Percentiles rank a stretch among this genome's conserved stretches.
Evolutionary conservation across 2,797 vertebrate genomes (phyloP).

Genomic region (Sebastes minor): DNA sequence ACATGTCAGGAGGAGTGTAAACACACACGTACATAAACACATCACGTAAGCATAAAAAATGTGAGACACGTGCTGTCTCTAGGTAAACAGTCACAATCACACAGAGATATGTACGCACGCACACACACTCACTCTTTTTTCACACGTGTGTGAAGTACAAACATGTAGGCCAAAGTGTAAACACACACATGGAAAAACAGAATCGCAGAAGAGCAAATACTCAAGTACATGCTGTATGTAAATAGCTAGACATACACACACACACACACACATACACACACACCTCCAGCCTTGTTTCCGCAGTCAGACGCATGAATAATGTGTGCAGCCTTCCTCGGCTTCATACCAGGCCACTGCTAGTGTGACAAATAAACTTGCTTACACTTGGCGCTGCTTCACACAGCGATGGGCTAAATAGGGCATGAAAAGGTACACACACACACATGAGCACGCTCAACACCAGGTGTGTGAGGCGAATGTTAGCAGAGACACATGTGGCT

Average conservation of each 20-base stretch:
- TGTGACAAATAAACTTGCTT: constrained; percentile 71
- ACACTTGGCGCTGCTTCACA: constrained; percentile 65
- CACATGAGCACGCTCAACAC: constrained; percentile 43
- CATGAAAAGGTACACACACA: constrained; percentile 64
- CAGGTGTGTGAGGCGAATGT: constrained; percentile 69
- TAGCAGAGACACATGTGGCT: constrained; percentile 74
- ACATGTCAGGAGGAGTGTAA: constrained; percentile 40
- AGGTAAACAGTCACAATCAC: constrained; percentile 16
- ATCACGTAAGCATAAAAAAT: constrained; percentile 32
- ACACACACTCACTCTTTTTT: constrained; percentile 1
- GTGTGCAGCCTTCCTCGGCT: constrained; percentile 34
- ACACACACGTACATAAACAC: constrained; percentile 47
- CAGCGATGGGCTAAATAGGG: constrained; percentile 73
- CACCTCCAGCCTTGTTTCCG: not conserved
- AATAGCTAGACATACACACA: constrained; percentile 4
- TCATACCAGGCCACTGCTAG: constrained; percentile 60
- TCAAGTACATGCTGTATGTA: constrained; percentile 11
- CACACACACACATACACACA: constrained; percentile 10
- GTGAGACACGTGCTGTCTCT: constrained; percentile 24
- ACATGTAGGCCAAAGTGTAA: constrained; percentile 27
- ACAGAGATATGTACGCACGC: not conserved
- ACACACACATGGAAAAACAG: constrained; percentile 36
- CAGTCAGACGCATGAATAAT: constrained; percentile 33
- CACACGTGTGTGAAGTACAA: constrained; percentile 24
- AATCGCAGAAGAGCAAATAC: constrained; percentile 32